Base-by-base conservation (phyloP, 1,140 invertebrate species). In the Brachionus sp. region DNA sequence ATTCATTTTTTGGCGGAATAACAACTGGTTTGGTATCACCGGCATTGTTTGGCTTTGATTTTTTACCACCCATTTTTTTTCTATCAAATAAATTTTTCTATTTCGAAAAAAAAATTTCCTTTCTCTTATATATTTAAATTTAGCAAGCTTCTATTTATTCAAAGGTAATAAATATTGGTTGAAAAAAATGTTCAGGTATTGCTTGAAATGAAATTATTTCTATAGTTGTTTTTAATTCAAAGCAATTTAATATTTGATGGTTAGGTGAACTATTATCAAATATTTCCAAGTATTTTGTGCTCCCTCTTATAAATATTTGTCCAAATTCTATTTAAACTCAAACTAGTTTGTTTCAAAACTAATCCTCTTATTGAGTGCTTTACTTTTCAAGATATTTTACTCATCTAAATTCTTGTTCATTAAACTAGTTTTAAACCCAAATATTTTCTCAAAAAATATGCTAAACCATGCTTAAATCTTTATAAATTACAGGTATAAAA, bases 1-100 rank as follows among this genome's bases (percentile, higher is more conserved):
- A 12, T 46, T 75, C 70, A 46, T 12, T 29, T 46, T 19, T 29
- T 75, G 39, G 44, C 29, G 70, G 70, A 25, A 75, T 10, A 23
- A 75, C 70, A 1, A 75, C 70, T 75, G 70, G 70, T 19, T 75
- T 44, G 10, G 70, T 75, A 1, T 23, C n/a, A 46, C 70, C 70
- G 2, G 19, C 70, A 75, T 75, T 75, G 19, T 16, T 75, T 75
- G 70, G 70, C 23, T 75, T 75, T 46, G 70, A 75, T 75, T 75
- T 75, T 75, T 75, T 75, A 6, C 70, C 70, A 75, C 70, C 70
- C 70, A 75, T 75, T 46, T 46, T 75, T 75, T 46, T 5, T 57
- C 19, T 57, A 5, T 57, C 2, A 57, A 53, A 57, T 9, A 19
- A 57, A 16, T 13, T 5, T 57, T 57, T 19, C 6, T 23, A 29